Base-by-base conservation (phyloP, 2,113 vertebrate genomes). In the Trogon surrucura region DNA sequence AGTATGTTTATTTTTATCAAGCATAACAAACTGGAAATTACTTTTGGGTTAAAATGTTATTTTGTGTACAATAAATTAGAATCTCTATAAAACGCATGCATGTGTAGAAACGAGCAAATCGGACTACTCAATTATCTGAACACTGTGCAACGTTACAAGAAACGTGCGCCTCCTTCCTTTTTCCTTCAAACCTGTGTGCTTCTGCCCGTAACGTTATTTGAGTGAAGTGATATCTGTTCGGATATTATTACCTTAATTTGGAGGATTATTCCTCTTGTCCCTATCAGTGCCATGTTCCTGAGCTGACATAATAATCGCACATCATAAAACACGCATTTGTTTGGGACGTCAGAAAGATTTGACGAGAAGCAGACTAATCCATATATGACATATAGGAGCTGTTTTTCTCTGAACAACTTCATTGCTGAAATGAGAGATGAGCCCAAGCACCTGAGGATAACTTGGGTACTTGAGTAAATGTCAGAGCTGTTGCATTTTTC, bases 381-480 rank as follows among this genome's bases (percentile, higher is more conserved):
- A 74, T 96, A 80, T 66, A 38, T 91, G 96, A 95, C 56, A 34
- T 65, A 56, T 3, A 62, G 75, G 91, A 95, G 71, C 79, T 96
- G 82, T 41, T 97, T 96, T 97, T 74, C 78, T 89, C 81, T 93
- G 88, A 94, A 97, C 91, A 96, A 21, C 96, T 97, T 97, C 67
- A 96, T 98, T 32, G 53, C 64, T 86, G 71, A 95, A 97, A 87
- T 96, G 94, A 97, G 97, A 96, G 92, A 96, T 70, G 95, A 96
- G 80, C 58, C 94, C 57, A 34, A 32, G 81, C 74, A 69, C 87
- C 93, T 90, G 72, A 95, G 94, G 93, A 95, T 93, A 93, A 86
- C 95, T 90, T 85, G 83, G 88, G 51, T 95, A 58, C 89, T 88
- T 97, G 81, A 83, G 92, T 96, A 97, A 96, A 96, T 84, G 95